Evolutionary conservation across 1,140 invertebrate genomes (phyloP), one percentile per base, ranked within the genome.

Genomic region (Bombus pyrosoma): DNA sequence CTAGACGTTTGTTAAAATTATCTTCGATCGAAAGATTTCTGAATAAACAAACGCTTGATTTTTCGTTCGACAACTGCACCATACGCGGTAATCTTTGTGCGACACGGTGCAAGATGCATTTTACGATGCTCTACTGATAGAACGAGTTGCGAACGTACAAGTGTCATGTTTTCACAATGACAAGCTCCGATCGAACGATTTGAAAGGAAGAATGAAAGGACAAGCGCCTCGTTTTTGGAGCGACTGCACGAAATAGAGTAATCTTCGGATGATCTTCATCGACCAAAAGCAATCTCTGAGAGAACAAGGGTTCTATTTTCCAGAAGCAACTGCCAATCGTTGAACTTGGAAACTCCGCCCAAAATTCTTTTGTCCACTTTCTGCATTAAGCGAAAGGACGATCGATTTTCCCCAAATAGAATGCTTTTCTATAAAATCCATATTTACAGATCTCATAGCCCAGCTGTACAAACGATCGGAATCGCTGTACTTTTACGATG

Each of bases 381-480:
- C 43, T 18, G 28, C 22, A n/a, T 28, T n/a, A 25, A 32, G 5
- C 10, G 15, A 25, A 47, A 53, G 1, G 57, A 32, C 9, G 34
- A 13, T 39, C 9, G 41, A 34, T 66, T 64, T 53, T 37, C 59
- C 39, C 39, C n/a, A 66, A 74, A 37, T 13, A 74, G 47, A 75
- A 64, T 28, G 8, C 72, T 43, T 76, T 75, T 66, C 59, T 10
- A 34, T 22, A 22, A 53, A 53, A 22, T 10, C 22, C 9, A 28
- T 39, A 73, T 74, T 84, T 34, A 37, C 34, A 71, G 22, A 32
- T 6, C 47, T 22, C 15, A 18, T 53, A 6, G 15, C 13, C 9
- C 83, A 85, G 76, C 68, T 73, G 68, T 53, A 69, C 22, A 69
- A 53, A 73, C 34, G 39, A 47, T 10, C n/a, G 37, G n/a, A 39